Evolutionary conservation across 2,888 invertebrate genomes (phyloP), one percentile per base, ranked within the genome.

Genomic region (Cataglyphis albicans): DNA sequence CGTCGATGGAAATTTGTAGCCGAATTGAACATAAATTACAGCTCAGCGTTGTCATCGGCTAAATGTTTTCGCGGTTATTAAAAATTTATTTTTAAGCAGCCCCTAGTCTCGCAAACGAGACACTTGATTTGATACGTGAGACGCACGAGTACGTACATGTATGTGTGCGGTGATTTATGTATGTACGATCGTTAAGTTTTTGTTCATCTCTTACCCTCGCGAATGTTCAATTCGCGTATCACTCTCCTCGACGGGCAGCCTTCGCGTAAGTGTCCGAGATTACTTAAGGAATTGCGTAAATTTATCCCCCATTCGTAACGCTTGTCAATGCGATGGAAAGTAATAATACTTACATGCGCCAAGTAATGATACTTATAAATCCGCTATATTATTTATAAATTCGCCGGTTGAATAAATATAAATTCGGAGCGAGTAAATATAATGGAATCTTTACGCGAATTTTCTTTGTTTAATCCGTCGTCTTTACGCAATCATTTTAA

Each of bases 251-350:
- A 67, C 48, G 48, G 48, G 21, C 6, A 18, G 52, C 48, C 65
- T 65, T 48, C 38, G 25, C 55, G 41, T 29, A 41, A 76, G 38
- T 29, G 76, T 38, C 38, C 38, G 55, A 29, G 70, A 76, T 68
- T 70, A 76, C 72, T 32, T 32, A 57, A 57, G 70, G 32, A 57
- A 57, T 70, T 55, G 78, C 78, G 57, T 57, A 68, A 72, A 78
- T 78, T 70, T 78, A 72, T 78, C 7, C 78, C 78, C 32, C 78
- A 70, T 78, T 78, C 72, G 78, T 78, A 78, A 78, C 78, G 57
- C 41, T 78, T 57, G 73, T 78, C 73, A 72, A 70, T 78, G 76
- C 57, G 21, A 29, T 67, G 41, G 29, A 57, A 72, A 52, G 48
- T 70, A 78, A 78, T 72, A 32, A 76, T 67, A 74, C 72, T 74